Evolutionary conservation across 2,797 vertebrate genomes (phyloP).

Genomic region (Limnodromus scolopaceus): DNA sequence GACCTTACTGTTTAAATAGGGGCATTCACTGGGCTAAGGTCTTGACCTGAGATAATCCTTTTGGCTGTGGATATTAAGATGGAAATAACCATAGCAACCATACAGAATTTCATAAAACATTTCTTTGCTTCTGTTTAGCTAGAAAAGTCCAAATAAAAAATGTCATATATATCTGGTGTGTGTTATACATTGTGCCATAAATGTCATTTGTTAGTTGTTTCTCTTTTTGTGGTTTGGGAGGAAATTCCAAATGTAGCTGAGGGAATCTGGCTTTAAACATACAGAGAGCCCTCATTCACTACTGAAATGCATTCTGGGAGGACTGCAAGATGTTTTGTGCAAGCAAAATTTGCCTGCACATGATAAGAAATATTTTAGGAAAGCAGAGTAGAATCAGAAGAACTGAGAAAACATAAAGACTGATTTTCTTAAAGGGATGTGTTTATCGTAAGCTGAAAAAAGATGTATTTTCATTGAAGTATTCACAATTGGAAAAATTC

Average conservation of each 20-base stretch:
- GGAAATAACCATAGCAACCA: constrained; percentile 57
- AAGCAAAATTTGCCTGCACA: constrained; percentile 32
- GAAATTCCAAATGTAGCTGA: constrained; percentile 71
- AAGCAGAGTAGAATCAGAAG: not conserved
- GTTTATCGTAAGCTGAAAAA: not conserved
- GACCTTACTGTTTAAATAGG: constrained; percentile 37
- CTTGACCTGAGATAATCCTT: constrained; percentile 41
- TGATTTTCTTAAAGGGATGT: not conserved
- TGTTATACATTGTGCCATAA: constrained; percentile 73
- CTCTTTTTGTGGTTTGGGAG: constrained; percentile 74
- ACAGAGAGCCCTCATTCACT: constrained; percentile 49
- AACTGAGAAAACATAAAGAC: not conserved
- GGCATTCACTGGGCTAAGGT: not conserved
- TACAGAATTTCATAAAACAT: constrained; percentile 61
- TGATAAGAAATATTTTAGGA: constrained; percentile 50
- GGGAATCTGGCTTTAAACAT: constrained; percentile 66
- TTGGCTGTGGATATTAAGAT: constrained; percentile 12
- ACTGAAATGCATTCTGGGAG: constrained; percentile 64
- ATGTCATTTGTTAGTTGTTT: constrained; percentile 75
- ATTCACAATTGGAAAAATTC: not conserved
- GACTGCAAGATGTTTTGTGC: constrained; percentile 53
- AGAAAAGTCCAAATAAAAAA: constrained; percentile 70
- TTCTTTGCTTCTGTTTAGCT: constrained; percentile 73
- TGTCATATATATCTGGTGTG: constrained; percentile 69
- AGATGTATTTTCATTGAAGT: accelerated